Conservation (phyloP, 2,797 vertebrate species). For the Mormyrus hasselquistii region DNA sequence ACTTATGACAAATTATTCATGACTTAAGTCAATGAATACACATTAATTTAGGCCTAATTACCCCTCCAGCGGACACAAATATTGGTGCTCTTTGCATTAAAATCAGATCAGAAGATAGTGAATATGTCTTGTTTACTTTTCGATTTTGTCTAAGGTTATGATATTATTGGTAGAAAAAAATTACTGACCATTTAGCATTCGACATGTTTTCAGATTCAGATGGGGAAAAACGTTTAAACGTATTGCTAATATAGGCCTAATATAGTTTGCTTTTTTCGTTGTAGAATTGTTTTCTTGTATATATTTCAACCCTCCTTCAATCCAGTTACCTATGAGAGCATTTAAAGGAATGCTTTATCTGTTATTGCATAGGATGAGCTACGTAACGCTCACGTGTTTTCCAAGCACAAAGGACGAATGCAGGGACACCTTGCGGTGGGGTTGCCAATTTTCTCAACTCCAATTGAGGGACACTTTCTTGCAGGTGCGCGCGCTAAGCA, state of each 20-base stretch:
- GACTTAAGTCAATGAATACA: not conserved
- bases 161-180: not conserved
- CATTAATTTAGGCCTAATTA: not conserved
- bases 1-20: not conserved
- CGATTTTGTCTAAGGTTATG: not conserved
- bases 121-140: not conserved
- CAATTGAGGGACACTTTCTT: too few species aligned
- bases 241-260: not conserved
- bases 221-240: not conserved
- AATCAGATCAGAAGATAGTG: not conserved
- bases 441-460: too few species aligned
- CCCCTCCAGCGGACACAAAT: not conserved
- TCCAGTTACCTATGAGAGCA: not conserved
- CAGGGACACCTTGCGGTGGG: not conserved
- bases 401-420: not conserved
- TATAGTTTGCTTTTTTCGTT: not conserved
- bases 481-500: too few species aligned
- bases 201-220: not conserved
- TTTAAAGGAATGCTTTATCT: not conserved
- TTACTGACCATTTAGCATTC: not conserved
- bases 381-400: not conserved
- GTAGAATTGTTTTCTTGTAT: not conserved
- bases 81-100: not conserved
- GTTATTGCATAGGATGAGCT: not conserved
- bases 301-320: not conserved